Percentiles rank a stretch among this genome's conserved stretches.
Conservation (phyloP, 1,140 invertebrate genomes). For the Platyscapa corneri region DNA sequence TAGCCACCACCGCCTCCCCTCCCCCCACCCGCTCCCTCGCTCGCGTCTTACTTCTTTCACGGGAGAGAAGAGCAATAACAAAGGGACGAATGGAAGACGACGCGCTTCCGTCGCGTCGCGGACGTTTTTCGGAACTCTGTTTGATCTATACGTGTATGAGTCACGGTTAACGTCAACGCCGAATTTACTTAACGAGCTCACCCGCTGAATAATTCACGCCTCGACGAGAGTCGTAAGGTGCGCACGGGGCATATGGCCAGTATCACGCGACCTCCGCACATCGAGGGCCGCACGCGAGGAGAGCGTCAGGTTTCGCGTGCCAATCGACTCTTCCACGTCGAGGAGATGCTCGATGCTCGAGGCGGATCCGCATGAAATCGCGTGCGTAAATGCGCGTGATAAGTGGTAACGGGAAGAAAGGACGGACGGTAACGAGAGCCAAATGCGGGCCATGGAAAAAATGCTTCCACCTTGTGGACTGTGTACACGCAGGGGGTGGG, state of each 20-base stretch:
- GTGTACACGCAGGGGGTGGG: too few species aligned
- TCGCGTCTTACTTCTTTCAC: neutral
- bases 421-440: too few species aligned
- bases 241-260: neutral
- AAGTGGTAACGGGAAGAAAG: too few species aligned
- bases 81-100: neutral
- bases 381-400: too few species aligned
- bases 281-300: too few species aligned
- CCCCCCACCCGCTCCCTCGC: neutral
- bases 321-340: neutral
- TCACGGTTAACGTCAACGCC: neutral
- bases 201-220: neutral
- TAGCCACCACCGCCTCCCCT: neutral
- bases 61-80: conserved; percentile 1
- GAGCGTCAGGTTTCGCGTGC: neutral
- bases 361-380: too few species aligned
- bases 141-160: neutral
- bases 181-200: neutral
- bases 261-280: neutral
- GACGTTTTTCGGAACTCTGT: neutral
- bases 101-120: neutral
- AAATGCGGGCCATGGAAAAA: too few species aligned
- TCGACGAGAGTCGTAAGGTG: neutral
- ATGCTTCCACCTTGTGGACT: too few species aligned
- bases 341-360: neutral